Evolutionary conservation across 1,140 invertebrate species (phyloP).

Genomic region (Antheraea mylitta): DNA sequence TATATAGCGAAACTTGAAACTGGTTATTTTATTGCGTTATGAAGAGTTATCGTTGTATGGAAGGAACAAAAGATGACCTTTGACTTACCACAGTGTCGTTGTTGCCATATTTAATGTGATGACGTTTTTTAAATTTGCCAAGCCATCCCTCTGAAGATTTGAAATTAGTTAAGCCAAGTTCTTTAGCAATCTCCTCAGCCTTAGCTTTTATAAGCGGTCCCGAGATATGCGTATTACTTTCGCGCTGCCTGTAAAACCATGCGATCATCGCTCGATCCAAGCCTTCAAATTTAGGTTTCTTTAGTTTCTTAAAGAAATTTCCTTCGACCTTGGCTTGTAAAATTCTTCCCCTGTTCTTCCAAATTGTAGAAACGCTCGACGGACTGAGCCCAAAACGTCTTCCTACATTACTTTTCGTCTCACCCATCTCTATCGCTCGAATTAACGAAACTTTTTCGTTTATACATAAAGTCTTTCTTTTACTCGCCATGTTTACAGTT

Average conservation of each 20-base stretch:
- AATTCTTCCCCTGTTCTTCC: slow-evolving; percentile 42
- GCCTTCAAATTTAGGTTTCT: slow-evolving; percentile 39
- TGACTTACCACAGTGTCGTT: not conserved
- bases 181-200: slow-evolving; percentile 42
- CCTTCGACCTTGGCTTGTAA: slow-evolving; percentile 19
- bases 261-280: slow-evolving; percentile 43
- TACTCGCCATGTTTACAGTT: slow-evolving; percentile 33
- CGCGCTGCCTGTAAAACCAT: slow-evolving; percentile 45
- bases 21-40: too few species aligned
- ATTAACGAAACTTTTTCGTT: slow-evolving; percentile 35
- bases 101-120: slow-evolving; percentile 31
- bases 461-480: slow-evolving; percentile 36
- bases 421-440: slow-evolving; percentile 35
- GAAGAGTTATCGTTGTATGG: not conserved
- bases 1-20: too few species aligned
- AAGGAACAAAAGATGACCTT: not conserved
- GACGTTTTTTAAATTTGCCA: slow-evolving; percentile 42
- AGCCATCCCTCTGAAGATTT: slow-evolving; percentile 48
- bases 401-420: slow-evolving; percentile 35
- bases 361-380: slow-evolving; percentile 36
- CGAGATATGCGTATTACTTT: slow-evolving; percentile 43
- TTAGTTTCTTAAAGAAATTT: slow-evolving; percentile 11
- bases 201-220: slow-evolving; percentile 50
- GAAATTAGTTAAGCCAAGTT: slow-evolving; percentile 37
- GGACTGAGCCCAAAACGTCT: slow-evolving; percentile 31